These are phyloP conservation scores for Camelus bactrianus DNA, from an alignment of 2,113 vertebrate genomes.

Conservation along the genomic window DNA sequence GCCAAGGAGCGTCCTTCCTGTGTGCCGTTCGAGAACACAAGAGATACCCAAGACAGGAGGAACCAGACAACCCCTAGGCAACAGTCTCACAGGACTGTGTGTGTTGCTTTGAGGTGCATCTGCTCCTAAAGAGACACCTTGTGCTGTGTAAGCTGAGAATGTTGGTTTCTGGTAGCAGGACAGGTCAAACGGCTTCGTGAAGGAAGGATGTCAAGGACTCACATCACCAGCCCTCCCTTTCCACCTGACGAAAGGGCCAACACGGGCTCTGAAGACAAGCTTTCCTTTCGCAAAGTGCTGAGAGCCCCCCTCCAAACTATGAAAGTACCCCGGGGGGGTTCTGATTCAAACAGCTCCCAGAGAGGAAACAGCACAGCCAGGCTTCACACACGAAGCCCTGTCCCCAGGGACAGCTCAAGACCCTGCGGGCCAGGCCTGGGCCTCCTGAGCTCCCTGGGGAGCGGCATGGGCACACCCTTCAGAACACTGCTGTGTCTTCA, in stretches of 20 bases:
- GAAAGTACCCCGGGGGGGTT: background rate
- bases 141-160: background rate
- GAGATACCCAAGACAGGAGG: rapidly evolving
- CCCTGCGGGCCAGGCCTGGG: rapidly evolving
- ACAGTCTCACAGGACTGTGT: background rate
- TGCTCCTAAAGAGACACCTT: background rate
- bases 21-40: rapidly evolving
- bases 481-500: background rate
- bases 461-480: rapidly evolving
- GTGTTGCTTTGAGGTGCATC: too few relatives aligned
- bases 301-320: background rate
- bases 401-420: background rate
- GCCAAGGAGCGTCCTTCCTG: background rate
- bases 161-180: background rate
- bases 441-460: background rate
- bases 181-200: background rate
- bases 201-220: background rate
- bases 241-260: background rate
- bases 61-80: too few relatives aligned
- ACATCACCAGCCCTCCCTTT: background rate
- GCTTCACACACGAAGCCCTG: background rate
- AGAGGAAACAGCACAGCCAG: background rate
- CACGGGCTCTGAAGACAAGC: background rate
- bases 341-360: background rate
- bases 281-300: background rate